Conservation (phyloP, 1,140 invertebrate genomes). For the Drosophila sturtevanti region DNA sequence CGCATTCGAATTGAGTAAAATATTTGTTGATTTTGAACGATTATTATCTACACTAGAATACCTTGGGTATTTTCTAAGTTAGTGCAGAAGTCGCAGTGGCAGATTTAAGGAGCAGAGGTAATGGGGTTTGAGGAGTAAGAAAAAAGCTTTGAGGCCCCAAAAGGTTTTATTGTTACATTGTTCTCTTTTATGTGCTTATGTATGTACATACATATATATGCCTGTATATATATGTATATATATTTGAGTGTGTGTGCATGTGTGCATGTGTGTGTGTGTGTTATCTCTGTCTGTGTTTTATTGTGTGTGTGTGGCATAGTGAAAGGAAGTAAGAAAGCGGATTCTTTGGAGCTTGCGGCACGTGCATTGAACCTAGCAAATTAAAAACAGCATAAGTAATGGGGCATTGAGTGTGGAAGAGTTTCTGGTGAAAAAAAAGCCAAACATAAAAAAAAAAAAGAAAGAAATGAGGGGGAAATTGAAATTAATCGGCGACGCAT, state of each 20-base stretch:
- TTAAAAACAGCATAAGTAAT: constrained; percentile 77
- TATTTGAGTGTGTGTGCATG: neutral
- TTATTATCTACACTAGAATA: too few relatives aligned
- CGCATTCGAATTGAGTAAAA: too few relatives aligned
- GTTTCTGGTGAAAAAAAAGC: neutral
- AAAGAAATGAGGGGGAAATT: constrained; percentile 53
- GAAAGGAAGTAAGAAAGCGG: constrained; percentile 17
- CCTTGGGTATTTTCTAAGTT: neutral
- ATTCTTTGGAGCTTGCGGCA: constrained; percentile 41
- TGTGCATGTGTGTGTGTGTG: neutral
- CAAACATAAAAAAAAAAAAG: constrained; percentile 1
- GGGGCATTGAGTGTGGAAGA: constrained; percentile 28
- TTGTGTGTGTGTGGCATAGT: constrained; percentile 20
- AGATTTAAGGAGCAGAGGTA: constrained; percentile 2
- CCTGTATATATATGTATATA: neutral
- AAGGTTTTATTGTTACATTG: constrained; percentile 20
- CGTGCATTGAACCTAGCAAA: constrained; percentile 68
- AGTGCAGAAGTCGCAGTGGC: constrained; percentile 21
- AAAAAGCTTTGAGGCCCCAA: constrained; percentile 9
- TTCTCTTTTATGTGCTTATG: neutral
- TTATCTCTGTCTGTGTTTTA: constrained; percentile 19
- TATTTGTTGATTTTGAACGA: too few relatives aligned
- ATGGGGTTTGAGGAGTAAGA: neutral
- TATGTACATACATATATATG: too few relatives aligned
- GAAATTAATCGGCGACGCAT: constrained; percentile 76